Percentiles rank a stretch among this genome's conserved stretches.
phyloP scores from a whole-genome alignment of 1,140 invertebrate genomes.

The Bombus terrestris region DNA sequence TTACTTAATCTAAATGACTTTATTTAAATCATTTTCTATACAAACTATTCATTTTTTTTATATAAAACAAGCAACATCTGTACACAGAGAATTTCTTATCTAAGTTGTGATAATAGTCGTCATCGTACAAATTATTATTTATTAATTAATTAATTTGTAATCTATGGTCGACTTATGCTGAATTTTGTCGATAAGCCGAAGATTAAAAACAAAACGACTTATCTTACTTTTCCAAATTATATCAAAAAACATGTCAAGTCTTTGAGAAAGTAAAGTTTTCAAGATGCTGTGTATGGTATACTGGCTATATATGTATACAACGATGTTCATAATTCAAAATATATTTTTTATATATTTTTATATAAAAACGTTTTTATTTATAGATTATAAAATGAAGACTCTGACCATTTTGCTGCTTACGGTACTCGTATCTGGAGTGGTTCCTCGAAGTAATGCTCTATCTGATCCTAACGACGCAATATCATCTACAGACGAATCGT shows the following conservation, averaged over 20 bases:
- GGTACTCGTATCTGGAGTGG: slow-evolving; percentile 7
- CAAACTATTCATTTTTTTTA: background rate
- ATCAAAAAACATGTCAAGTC: background rate
- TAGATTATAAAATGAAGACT: slow-evolving; percentile 54
- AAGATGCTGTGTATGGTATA: too few species aligned
- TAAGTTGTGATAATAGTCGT: background rate
- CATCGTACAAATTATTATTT: background rate
- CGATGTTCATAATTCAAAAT: background rate
- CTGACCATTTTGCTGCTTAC: slow-evolving; percentile 47
- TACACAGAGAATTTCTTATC: background rate
- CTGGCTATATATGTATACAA: background rate
- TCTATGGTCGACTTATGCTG: background rate
- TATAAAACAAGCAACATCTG: background rate
- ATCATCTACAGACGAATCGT: background rate
- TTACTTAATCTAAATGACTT: background rate
- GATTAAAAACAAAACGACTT: background rate
- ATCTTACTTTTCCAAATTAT: background rate
- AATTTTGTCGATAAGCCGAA: background rate
- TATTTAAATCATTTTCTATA: background rate
- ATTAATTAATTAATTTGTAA: too few species aligned
- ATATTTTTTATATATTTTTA: background rate
- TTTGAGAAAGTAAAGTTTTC: background rate
- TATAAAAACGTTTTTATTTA: slow-evolving; percentile 10
- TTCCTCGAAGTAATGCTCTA: background rate
- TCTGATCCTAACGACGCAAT: background rate